These are phyloP conservation scores for Tribolium freemani DNA, from an alignment of 2,888 invertebrate genomes.

Conservation along the genomic window DNA sequence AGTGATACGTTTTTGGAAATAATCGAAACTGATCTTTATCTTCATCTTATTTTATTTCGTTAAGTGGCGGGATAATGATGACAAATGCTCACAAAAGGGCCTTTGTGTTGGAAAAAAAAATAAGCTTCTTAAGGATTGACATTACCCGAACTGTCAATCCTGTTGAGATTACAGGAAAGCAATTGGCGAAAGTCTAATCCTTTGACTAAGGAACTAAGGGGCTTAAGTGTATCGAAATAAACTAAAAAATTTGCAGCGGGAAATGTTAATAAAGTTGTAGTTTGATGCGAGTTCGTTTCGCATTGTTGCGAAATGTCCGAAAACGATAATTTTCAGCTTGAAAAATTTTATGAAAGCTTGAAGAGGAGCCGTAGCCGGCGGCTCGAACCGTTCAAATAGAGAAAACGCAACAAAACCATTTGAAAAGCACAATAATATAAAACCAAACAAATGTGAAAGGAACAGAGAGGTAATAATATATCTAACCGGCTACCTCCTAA, in stretches of 20 bases:
- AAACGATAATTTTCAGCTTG: neutral
- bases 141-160: neutral
- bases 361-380: conserved; percentile 25
- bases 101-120: neutral
- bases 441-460: conserved; percentile 34
- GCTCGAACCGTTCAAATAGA: conserved; percentile 34
- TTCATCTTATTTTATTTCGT: conserved; percentile 33
- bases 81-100: conserved; percentile 8
- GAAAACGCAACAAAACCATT: conserved; percentile 33
- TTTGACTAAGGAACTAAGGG: neutral
- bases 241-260: neutral
- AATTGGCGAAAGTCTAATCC: neutral
- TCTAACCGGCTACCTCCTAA: conserved; percentile 39
- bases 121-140: neutral
- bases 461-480: conserved; percentile 41
- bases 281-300: too few species aligned
- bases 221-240: neutral
- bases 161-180: neutral
- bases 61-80: conserved; percentile 38
- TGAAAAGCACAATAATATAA: conserved; percentile 37
- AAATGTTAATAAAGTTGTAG: neutral
- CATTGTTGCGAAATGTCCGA: neutral
- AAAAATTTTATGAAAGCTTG: neutral
- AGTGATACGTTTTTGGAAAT: neutral
- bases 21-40: neutral